Base-by-base conservation (phyloP, 2,888 invertebrate genomes). In the Holacanthella duospinosa region DNA sequence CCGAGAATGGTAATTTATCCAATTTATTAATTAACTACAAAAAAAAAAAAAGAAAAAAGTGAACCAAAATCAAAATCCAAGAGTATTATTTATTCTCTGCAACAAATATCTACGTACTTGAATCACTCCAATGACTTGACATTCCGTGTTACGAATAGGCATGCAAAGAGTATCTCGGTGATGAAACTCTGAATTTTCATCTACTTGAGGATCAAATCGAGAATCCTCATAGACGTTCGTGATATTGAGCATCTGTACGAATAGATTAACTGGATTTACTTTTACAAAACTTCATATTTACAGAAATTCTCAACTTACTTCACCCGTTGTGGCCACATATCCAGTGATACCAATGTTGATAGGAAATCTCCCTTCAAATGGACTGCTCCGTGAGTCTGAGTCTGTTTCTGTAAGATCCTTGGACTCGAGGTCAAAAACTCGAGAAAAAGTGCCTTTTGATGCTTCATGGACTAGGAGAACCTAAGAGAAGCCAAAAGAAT, bases 311-410 rank as follows among this genome's bases (percentile, higher is more conserved):
- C n/a, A 26, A 76, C 82, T 80, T 80, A 93, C 93, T 86, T 94
- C 93, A 73, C 94, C 94, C 64, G 93, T 93, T 54, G 92, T 90
- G 61, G 94, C 94, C 58, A 93, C 94, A 79, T 92, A 87, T 64
- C 94, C 93, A 28, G 93, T 93, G 75, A 95, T 93, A 65, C 94
- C 94, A 71, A 94, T 86, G 78, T 94, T 93, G 75, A 94, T 91
- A 43, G 94, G 94, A 79, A 94, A 94, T 71, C 94, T 83, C 75
- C 90, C 90, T 78, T 93, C 93, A 78, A 88, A 90, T 59, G 92
- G 92, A 77, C 87, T 87, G 77, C 71, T 89, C 75, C 90, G 82
- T 55, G 87, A 84, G 71, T 87, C 87, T 57, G 86, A 85, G 71
- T 89, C 88, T 75, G 91, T 90, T 66, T 85, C 85, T 73, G 87